These are phyloP conservation scores for Eupeodes corollae DNA, from an alignment of 1,140 invertebrate genomes.

Conservation along the genomic window DNA sequence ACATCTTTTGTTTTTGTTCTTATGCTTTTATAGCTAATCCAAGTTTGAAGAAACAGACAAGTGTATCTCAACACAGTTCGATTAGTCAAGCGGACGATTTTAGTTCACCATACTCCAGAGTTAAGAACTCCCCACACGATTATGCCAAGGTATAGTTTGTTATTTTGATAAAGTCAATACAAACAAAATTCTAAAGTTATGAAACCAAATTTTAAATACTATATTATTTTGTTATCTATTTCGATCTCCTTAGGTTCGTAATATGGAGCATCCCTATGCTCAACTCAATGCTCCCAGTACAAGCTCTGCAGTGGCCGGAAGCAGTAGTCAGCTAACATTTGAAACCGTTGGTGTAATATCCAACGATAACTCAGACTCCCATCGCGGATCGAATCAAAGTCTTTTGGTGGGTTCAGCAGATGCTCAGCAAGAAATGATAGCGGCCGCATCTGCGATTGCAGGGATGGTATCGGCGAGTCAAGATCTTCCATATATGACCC, in stretches of 20 bases:
- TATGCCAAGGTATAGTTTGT: conserved; percentile 39
- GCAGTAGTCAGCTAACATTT: conserved; percentile 3
- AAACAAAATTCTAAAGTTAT: too few relatives aligned
- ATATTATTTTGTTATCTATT: not conserved
- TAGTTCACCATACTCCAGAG: conserved; percentile 47
- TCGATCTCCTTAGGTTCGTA: conserved; percentile 11
- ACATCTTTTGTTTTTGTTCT: too few relatives aligned
- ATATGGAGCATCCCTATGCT: conserved; percentile 55
- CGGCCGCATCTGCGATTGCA: conserved; percentile 70
- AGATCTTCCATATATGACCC: conserved; percentile 81
- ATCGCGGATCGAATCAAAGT: conserved; percentile 13
- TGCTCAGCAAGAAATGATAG: conserved; percentile 42
- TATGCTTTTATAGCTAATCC: conserved; percentile 19
- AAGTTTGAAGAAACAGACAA: conserved; percentile 36
- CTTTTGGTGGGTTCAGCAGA: not conserved
- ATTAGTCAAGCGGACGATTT: conserved; percentile 46
- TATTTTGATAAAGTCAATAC: too few relatives aligned
- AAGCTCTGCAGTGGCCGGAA: conserved; percentile 16
- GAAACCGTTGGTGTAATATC: conserved; percentile 2
- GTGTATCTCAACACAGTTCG: conserved; percentile 47
- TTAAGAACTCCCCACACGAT: conserved; percentile 40
- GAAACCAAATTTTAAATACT: too few relatives aligned
- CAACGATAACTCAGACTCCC: conserved; percentile 11
- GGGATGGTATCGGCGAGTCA: conserved; percentile 74
- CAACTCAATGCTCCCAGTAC: conserved; percentile 43